These are phyloP conservation scores for Gavia stellata DNA, from an alignment of 2,113 vertebrate species.

Conservation along the genomic window DNA sequence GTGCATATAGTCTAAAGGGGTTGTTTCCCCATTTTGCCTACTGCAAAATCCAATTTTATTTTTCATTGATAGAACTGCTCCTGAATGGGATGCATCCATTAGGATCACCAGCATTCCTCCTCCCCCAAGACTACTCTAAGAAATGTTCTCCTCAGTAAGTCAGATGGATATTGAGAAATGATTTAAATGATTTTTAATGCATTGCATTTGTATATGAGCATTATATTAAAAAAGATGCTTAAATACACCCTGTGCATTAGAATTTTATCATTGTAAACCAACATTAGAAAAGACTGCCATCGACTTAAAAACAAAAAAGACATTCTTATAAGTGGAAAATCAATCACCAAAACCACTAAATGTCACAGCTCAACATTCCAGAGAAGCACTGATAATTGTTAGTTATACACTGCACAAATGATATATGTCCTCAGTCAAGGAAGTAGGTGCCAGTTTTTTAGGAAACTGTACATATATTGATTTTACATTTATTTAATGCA, in stretches of 20 bases:
- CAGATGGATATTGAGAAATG: slow-evolving; percentile 6
- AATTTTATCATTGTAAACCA: slow-evolving; percentile 64
- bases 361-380: slow-evolving; percentile 70
- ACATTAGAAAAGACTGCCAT: slow-evolving; percentile 63
- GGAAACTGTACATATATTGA: slow-evolving; percentile 81
- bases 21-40: not conserved
- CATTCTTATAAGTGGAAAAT: slow-evolving; percentile 78
- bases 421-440: slow-evolving; percentile 67
- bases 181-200: slow-evolving; percentile 57
- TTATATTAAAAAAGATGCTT: slow-evolving; percentile 39
- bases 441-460: slow-evolving; percentile 77
- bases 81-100: not conserved
- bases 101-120: not conserved
- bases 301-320: slow-evolving; percentile 75
- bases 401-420: slow-evolving; percentile 69
- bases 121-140: not conserved
- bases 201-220: not conserved
- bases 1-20: not conserved
- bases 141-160: slow-evolving; percentile 9
- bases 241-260: slow-evolving; percentile 47
- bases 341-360: slow-evolving; percentile 75
- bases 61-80: slow-evolving; percentile 42
- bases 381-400: slow-evolving; percentile 77
- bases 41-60: not conserved
- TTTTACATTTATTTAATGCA: slow-evolving; percentile 82